These are phyloP conservation scores for Ptychodera flava DNA, from an alignment of 35 echinoderm and acorn worm genomes.

Conservation along the genomic window DNA sequence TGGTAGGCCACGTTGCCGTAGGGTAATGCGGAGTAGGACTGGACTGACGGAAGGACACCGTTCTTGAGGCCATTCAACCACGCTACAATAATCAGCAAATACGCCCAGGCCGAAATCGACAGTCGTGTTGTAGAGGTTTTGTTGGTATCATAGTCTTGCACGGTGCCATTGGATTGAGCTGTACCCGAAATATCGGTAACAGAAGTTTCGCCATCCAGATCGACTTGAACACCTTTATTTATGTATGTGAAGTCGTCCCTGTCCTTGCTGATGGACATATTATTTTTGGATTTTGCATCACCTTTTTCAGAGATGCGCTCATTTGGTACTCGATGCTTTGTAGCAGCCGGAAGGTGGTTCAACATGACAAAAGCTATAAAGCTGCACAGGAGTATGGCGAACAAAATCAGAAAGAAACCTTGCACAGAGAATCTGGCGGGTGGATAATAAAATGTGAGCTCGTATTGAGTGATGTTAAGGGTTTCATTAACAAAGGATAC, in stretches of 20 bases:
- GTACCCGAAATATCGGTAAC: background rate
- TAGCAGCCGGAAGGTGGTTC: conserved; percentile 66
- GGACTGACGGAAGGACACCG: conserved; percentile 84
- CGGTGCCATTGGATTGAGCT: background rate
- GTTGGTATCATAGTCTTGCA: background rate
- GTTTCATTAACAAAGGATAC: background rate
- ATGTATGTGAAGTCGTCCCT: too few species aligned
- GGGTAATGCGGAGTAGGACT: conserved; percentile 71
- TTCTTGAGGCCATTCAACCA: conserved; percentile 80
- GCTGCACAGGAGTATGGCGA: conserved; percentile 58
- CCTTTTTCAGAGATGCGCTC: too few species aligned
- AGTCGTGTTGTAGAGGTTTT: background rate
- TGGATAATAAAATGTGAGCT: background rate
- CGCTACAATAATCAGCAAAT: conserved; percentile 51
- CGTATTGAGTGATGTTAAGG: background rate
- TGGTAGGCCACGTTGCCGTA: conserved; percentile 79
- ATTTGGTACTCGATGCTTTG: too few species aligned
- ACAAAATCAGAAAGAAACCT: conserved; percentile 81
- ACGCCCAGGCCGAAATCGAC: conserved; percentile 20
- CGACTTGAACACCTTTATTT: too few species aligned
- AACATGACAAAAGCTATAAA: conserved; percentile 55
- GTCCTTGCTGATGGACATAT: background rate
- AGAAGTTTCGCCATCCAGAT: too few species aligned
- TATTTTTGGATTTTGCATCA: too few species aligned
- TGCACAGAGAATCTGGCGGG: conserved; percentile 65